Percentiles rank a stretch among this genome's conserved stretches.
These are phyloP conservation scores for Sciurus carolinensis DNA, from an alignment of 2,797 vertebrate genomes.

Conservation along the genomic window DNA sequence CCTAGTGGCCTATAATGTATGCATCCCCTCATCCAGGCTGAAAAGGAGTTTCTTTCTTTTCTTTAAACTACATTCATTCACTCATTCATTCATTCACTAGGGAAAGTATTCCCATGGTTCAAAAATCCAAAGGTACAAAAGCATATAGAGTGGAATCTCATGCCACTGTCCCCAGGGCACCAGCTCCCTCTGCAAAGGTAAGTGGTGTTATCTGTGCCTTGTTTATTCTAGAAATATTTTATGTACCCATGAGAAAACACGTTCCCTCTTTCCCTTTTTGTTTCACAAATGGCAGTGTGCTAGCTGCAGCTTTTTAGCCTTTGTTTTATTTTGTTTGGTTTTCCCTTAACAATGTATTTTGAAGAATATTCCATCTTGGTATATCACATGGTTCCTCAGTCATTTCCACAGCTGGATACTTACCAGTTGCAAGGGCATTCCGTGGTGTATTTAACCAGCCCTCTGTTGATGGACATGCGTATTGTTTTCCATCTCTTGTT, in stretches of 20 bases:
- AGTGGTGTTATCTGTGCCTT: not conserved
- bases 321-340: constrained; percentile 15
- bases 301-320: not conserved
- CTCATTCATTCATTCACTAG: not conserved
- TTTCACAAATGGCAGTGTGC: not conserved
- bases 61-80: not conserved
- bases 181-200: not conserved
- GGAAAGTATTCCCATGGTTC: not conserved
- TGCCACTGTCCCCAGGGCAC: not conserved
- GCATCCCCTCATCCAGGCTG: not conserved
- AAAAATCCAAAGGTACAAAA: constrained; percentile 49
- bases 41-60: not conserved
- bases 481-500: constrained; percentile 15
- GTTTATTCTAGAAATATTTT: not conserved
- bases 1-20: too few relatives aligned
- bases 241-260: not conserved
- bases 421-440: not conserved
- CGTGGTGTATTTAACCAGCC: not conserved
- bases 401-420: not conserved
- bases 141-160: not conserved
- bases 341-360: not conserved
- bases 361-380: not conserved
- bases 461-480: not conserved
- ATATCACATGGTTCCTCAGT: not conserved
- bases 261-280: not conserved